Base-by-base conservation (phyloP, 2,113 vertebrate genomes). In the Origma solitaria region DNA sequence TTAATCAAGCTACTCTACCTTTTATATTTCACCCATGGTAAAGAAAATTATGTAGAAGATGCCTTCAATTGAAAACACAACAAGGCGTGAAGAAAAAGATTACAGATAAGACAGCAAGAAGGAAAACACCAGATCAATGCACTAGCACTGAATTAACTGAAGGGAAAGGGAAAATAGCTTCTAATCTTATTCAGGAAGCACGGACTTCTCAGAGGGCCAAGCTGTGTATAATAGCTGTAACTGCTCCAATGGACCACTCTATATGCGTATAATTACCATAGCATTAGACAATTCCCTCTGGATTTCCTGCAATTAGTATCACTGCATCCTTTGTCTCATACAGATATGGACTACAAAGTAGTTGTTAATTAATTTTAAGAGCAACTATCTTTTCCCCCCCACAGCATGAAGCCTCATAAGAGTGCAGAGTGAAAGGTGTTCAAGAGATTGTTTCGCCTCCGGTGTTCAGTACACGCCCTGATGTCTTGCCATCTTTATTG, bases 381-480 rank as follows among this genome's bases (percentile, higher is more conserved):
- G 21, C 16, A 81, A 30, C 2, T 56, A 71, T 37, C 25, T 45
- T 44, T 8, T 1, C 0, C 1, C 16, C 3, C 19, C 1, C 15
- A 8, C 25, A 47, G 54, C 91, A 86, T 25, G 11, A 69, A 64
- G 69, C 17, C 42, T 42, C 60, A 10, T 27, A 88, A 71, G 23
- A 58, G 12, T 4, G 31, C 50, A 49, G 50, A 50, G 49, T 12
- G 15, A n/a, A 88, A 62, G 25, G n/a, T 3, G 5, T 47, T 60
- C 56, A 69, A 30, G 0, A 72, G 38, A 56, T 42, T 35, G 23
- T 56, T 87, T 57, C 6, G 17, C 25, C 35, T 72, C 54, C 38
- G 22, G n/a, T 27, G 40, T 15, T 72, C 42, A 65, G 60, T 25
- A 38, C 13, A 3, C 9, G 30, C 7, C 33, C 14, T 1, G 0